These are phyloP conservation scores for Drepanosiphum platanoidis DNA, from an alignment of 2,888 invertebrate genomes.

Conservation along the genomic window DNA sequence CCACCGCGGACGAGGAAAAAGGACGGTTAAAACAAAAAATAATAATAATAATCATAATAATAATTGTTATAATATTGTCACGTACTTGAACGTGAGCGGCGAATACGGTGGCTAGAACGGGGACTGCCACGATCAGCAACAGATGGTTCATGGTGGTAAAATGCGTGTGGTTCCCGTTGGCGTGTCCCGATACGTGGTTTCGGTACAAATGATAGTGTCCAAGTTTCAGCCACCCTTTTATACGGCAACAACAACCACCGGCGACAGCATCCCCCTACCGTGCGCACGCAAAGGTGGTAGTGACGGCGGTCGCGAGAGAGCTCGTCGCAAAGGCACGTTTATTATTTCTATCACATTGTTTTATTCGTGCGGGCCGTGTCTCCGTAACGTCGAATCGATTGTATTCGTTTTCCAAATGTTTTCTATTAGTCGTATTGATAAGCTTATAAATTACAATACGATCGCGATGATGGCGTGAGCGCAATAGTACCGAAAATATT, in stretches of 20 bases:
- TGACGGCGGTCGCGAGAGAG: neutral
- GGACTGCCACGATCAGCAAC: conserved; percentile 51
- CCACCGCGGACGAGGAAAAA: neutral
- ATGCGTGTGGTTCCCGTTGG: conserved; percentile 23
- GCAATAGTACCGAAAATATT: too few species aligned
- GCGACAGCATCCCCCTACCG: conserved; percentile 10
- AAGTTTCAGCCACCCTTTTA: conserved; percentile 55
- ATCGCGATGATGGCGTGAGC: too few species aligned
- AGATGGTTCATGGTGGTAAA: conserved; percentile 52
- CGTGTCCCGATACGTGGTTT: conserved; percentile 57
- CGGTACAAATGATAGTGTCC: conserved; percentile 57
- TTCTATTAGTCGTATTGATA: too few species aligned
- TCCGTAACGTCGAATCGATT: too few species aligned
- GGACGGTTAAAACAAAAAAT: neutral
- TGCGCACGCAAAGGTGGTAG: conserved; percentile 13
- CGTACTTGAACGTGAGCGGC: conserved; percentile 57
- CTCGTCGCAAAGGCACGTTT: conserved; percentile 14
- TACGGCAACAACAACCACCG: conserved; percentile 16
- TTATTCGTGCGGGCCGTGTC: too few species aligned
- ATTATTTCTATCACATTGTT: too few species aligned
- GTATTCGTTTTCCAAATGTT: too few species aligned
- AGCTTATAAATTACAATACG: too few species aligned
- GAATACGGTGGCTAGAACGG: conserved; percentile 26
- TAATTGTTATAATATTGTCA: conserved; percentile 2
- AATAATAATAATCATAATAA: neutral